Percentiles rank a stretch among this genome's conserved stretches.
Conservation (phyloP, 2,113 vertebrate species). For the Edolisoma coerulescens region DNA sequence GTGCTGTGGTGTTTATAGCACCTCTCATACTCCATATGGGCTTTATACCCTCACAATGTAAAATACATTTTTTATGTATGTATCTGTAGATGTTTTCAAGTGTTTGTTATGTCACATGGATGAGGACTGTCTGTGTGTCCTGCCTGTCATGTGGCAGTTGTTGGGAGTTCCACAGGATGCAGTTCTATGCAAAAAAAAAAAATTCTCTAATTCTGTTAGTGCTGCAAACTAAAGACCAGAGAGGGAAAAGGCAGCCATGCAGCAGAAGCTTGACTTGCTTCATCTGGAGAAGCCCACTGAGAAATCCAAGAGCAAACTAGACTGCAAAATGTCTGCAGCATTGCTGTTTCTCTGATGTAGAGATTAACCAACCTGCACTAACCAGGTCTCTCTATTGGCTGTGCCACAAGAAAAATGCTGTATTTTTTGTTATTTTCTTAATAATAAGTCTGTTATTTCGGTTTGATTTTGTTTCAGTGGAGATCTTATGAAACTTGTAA, state of each 20-base stretch:
- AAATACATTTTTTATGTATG: not conserved
- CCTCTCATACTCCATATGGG: not conserved
- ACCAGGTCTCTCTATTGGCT: not conserved
- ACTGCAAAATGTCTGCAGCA: not conserved
- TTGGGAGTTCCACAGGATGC: not conserved
- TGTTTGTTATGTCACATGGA: not conserved
- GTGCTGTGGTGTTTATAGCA: not conserved
- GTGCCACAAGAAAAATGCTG: not conserved
- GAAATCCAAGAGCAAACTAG: not conserved
- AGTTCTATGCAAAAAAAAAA: not conserved
- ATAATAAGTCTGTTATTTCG: not conserved
- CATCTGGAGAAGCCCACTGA: not conserved
- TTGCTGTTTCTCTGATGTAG: not conserved
- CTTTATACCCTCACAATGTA: not conserved
- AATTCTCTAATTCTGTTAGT: not conserved
- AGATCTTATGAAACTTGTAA: not conserved
- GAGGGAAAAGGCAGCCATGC: not conserved
- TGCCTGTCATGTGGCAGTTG: not conserved
- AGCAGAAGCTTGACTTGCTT: not conserved
- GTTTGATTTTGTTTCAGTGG: not conserved
- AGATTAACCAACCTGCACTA: not conserved
- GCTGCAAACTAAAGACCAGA: not conserved
- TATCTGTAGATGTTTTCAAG: not conserved
- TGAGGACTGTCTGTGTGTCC: not conserved
- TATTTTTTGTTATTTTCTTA: not conserved